Conservation (phyloP, 92 coral and sea anemone genomes). For the Phymanthus crucifer region DNA sequence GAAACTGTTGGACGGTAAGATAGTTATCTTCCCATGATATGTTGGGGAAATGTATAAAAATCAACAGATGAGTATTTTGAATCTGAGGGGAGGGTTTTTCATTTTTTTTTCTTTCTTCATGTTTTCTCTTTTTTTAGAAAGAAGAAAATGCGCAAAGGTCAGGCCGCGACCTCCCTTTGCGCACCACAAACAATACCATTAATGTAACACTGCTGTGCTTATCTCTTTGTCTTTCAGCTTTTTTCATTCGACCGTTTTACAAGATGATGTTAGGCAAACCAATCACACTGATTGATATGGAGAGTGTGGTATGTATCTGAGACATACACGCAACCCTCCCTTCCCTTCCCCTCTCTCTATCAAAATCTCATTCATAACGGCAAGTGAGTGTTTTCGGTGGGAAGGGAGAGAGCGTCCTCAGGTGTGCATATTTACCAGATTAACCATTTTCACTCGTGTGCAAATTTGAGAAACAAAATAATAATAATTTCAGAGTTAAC, state of each 20-base stretch:
- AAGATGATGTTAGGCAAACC: conserved; percentile 97
- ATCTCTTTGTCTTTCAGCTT: conserved; percentile 52
- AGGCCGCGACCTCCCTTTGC: neutral
- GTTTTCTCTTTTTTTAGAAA: no score
- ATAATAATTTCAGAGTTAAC: no score
- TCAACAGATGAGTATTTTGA: no score
- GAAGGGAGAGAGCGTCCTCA: no score
- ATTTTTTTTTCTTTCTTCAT: no score
- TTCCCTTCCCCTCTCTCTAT: neutral
- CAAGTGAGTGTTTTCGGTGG: no score
- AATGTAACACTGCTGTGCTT: neutral
- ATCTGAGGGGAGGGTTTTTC: no score
- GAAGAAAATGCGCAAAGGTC: no score
- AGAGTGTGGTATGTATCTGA: conserved; percentile 86
- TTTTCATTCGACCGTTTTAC: conserved; percentile 96
- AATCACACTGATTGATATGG: conserved; percentile 94
- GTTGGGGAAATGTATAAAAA: no score
- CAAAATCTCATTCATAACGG: neutral
- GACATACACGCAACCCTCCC: neutral
- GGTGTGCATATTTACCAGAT: neutral
- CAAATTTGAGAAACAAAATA: no score
- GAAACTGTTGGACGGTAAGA: conserved; percentile 91
- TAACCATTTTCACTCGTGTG: neutral
- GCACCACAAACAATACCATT: no score
- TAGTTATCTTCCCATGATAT: neutral